A percentile compares a stretch with the other conserved stretches of the same genome.
These are phyloP conservation scores for Oryzias celebensis DNA, from an alignment of 2,113 vertebrate genomes.

Conservation along the genomic window DNA sequence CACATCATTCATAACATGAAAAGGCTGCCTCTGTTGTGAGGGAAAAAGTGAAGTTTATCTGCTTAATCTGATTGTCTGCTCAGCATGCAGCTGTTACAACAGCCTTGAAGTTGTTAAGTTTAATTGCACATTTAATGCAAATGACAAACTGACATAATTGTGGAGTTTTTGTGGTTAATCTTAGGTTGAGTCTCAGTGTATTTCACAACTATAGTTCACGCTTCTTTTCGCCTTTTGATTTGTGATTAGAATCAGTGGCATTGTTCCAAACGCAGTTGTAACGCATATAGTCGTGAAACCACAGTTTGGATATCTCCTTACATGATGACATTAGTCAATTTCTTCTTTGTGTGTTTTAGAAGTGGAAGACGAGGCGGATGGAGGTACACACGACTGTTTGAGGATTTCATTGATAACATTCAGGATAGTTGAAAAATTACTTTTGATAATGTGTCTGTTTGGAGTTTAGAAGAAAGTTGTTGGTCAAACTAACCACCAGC, in stretches of 20 bases:
- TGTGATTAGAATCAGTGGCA: neutral
- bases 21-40: neutral
- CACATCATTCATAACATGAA: neutral
- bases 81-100: neutral
- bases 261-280: neutral
- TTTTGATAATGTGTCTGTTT: neutral
- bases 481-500: slow-evolving; percentile 20
- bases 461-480: neutral
- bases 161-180: neutral
- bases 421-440: neutral
- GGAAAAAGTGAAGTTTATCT: neutral
- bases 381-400: slow-evolving; percentile 39
- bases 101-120: neutral
- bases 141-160: neutral
- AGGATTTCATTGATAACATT: neutral
- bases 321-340: neutral
- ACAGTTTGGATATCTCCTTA: neutral
- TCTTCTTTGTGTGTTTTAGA: slow-evolving; percentile 20
- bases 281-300: neutral
- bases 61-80: neutral
- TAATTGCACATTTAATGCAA: neutral
- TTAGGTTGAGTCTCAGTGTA: neutral
- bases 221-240: neutral
- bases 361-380: slow-evolving; percentile 51
- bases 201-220: neutral